These are phyloP conservation scores for Xiphophorus couchianus DNA, from an alignment of 2,113 vertebrate genomes.

Conservation along the genomic window DNA sequence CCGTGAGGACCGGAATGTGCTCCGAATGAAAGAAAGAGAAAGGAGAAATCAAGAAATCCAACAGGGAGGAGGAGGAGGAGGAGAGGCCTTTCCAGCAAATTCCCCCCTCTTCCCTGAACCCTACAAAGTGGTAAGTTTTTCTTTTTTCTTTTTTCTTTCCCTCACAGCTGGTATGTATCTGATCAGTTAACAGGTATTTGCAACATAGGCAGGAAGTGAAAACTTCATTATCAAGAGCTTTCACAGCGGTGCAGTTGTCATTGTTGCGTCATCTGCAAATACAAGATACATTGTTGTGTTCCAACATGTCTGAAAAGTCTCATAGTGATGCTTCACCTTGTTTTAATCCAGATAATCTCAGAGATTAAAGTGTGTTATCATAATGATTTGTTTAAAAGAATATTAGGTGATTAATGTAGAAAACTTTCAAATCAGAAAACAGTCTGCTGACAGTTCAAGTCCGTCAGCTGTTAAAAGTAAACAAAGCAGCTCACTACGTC, in stretches of 20 bases:
- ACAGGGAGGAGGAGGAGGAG: constrained; percentile 92
- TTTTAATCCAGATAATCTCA: constrained; percentile 7
- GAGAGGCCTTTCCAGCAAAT: constrained; percentile 95
- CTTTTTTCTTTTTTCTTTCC: constrained; percentile 37
- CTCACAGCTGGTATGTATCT: constrained; percentile 21
- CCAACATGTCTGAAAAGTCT: constrained; percentile 1
- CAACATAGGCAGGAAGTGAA: constrained; percentile 24
- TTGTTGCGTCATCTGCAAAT: background rate
- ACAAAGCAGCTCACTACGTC: constrained; percentile 5
- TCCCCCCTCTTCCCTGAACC: constrained; percentile 98
- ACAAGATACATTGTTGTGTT: background rate
- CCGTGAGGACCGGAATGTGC: constrained; percentile 99
- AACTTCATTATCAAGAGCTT: constrained; percentile 4
- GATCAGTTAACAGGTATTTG: constrained; percentile 31
- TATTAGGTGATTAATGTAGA: background rate
- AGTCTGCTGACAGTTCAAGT: background rate
- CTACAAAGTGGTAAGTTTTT: constrained; percentile 95
- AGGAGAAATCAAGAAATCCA: constrained; percentile 86
- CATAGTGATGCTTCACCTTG: background rate
- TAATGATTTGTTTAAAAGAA: constrained; percentile 3
- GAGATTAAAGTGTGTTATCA: background rate
- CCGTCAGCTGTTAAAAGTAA: constrained; percentile 37
- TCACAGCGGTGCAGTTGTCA: background rate
- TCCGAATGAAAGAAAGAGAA: constrained; percentile 96
- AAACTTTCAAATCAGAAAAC: constrained; percentile 4